Conservation (phyloP, 2,888 invertebrate genomes). For the Myathropa florea region DNA sequence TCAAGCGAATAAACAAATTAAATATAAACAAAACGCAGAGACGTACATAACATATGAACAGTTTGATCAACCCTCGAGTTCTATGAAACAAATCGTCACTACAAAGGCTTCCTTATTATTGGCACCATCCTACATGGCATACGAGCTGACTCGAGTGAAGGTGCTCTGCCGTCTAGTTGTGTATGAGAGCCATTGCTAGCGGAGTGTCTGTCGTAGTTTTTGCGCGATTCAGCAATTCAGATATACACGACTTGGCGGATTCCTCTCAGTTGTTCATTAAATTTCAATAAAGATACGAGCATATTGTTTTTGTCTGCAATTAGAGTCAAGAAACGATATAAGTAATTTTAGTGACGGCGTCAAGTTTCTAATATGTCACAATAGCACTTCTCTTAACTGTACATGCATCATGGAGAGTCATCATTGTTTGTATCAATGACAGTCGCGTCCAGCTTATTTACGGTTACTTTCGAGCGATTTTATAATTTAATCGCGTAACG, state of each 20-base stretch:
- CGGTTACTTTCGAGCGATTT: constrained; percentile 17
- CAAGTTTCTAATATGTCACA: not conserved
- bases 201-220: constrained; percentile 2
- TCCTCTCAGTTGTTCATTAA: constrained; percentile 47
- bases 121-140: not conserved
- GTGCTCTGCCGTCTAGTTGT: not conserved
- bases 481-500: constrained; percentile 20
- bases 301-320: constrained; percentile 41
- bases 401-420: not conserved
- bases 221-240: constrained; percentile 14
- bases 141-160: not conserved
- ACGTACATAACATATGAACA: constrained; percentile 35
- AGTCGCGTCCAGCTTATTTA: not conserved
- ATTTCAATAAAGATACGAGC: constrained; percentile 48
- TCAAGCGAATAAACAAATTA: not conserved
- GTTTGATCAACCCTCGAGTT: constrained; percentile 60
- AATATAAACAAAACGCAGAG: constrained; percentile 1
- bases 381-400: not conserved
- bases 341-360: not conserved
- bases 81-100: constrained; percentile 29
- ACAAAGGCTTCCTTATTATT: constrained; percentile 54
- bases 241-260: constrained; percentile 7
- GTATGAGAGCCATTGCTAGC: not conserved
- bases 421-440: not conserved
- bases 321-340: not conserved